Evolutionary conservation across 2,797 vertebrate species (phyloP), one percentile per base, ranked within the genome.

Genomic region (Cynopterus sphinx): DNA sequence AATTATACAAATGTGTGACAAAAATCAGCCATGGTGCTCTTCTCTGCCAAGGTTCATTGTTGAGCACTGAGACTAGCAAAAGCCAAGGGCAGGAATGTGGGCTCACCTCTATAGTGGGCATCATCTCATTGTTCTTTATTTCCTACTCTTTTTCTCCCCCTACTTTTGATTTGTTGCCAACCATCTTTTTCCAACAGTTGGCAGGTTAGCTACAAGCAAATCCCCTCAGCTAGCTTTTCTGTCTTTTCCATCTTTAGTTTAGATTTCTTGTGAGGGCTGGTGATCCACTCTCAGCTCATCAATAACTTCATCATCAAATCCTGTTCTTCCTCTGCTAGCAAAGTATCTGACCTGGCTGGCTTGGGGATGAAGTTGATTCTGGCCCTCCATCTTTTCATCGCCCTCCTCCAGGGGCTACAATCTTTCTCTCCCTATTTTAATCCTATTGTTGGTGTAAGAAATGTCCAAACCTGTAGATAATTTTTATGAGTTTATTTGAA

Each of bases 191-290:
- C 96, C 90, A 95, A 83, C 96, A 90, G 95, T 55, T 97, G 97
- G 97, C 97, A 93, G 70, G 92, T 96, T 92, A 96, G 96, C 96
- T 77, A 0, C 1, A 97, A 94, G 96, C 94, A 94, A 96, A 93
- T 95, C 91, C 88, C 87, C 46, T 12, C 53, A 49, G 91, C 79
- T 87, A 90, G 91, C 81, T 97, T 95, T 13, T 95, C 97, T 90
- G 93, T 95, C 97, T 96, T 97, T 97, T 94, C 95, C 96, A 92
- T 93, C 97, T 97, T 97, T 96, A 93, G 94, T 93, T 91, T 90
- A 89, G 91, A 88, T 92, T 89, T 96, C 97, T 97, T 78, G 3
- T 9, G 87, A 92, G 93, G 95, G 78, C 87, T 90, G 43, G 82
- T 67, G 96, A 93, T 87, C 96, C 84, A 49, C 65, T 92, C 85